These are phyloP conservation scores for Netta rufina DNA, from an alignment of 2,797 vertebrate species.

Conservation along the genomic window DNA sequence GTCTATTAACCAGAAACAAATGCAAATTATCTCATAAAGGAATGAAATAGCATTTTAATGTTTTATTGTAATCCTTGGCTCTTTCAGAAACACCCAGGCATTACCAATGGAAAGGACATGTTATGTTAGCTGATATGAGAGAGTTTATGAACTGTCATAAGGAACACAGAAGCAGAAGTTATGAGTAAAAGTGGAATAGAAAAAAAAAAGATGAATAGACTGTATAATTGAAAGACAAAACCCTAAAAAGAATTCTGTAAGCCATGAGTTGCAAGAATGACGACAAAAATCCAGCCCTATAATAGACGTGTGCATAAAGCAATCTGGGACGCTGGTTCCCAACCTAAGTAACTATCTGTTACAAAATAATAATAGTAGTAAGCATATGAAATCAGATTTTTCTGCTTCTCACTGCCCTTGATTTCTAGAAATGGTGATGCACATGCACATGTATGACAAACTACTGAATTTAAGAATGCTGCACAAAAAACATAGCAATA, in stretches of 20 bases:
- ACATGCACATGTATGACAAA: background rate
- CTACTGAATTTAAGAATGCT: background rate
- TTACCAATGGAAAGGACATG: background rate
- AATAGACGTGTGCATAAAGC: background rate
- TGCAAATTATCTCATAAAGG: background rate
- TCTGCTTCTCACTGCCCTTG: accelerated
- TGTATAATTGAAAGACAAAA: background rate
- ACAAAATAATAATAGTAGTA: background rate
- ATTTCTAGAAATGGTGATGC: background rate
- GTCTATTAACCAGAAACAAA: conserved; percentile 29
- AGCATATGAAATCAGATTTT: accelerated
- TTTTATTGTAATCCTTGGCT: background rate
- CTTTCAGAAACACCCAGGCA: background rate
- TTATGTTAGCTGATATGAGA: background rate
- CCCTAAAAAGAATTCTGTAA: background rate
- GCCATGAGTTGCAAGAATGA: accelerated
- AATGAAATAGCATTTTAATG: background rate
- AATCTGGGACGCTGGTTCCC: background rate
- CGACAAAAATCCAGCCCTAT: background rate
- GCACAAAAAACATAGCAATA: background rate
- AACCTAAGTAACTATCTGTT: background rate
- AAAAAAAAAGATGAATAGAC: background rate
- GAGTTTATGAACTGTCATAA: background rate
- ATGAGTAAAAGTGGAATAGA: background rate
- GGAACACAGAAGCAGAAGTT: background rate